phyloP scores from a whole-genome alignment of 2,113 vertebrate species.

The Vicugna pacos region DNA sequence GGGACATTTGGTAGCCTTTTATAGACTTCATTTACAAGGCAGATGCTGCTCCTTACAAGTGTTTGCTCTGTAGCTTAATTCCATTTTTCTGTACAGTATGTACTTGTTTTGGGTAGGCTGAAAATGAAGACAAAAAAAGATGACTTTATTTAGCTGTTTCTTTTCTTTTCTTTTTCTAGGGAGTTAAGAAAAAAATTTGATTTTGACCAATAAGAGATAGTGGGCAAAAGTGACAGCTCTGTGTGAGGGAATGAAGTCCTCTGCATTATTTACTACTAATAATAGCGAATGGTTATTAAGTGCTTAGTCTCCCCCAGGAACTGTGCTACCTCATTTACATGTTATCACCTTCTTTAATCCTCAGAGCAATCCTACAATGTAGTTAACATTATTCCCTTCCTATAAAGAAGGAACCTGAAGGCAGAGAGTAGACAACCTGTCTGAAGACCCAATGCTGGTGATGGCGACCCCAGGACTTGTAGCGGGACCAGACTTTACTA shows the following conservation, averaged over 20 bases:
- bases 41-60: constrained; percentile 82
- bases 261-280: constrained; percentile 48
- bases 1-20: constrained; percentile 84
- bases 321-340: background rate
- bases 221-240: constrained; percentile 29
- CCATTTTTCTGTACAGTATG: constrained; percentile 83
- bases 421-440: background rate
- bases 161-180: constrained; percentile 72
- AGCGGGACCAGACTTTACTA: background rate
- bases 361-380: background rate
- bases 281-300: constrained; percentile 34
- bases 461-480: background rate
- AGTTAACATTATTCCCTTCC: background rate
- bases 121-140: constrained; percentile 83
- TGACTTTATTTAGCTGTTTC: constrained; percentile 82
- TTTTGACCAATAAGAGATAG: constrained; percentile 72
- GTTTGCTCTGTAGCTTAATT: constrained; percentile 82
- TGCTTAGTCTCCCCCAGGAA: constrained; percentile 15
- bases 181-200: constrained; percentile 69
- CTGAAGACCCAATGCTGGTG: background rate
- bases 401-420: constrained; percentile 6
- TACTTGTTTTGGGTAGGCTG: constrained; percentile 84
- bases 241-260: constrained; percentile 23
- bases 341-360: background rate
- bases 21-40: constrained; percentile 85